Base-by-base conservation (phyloP, 53 echinoderm and acorn worm species). In the Hippasteria phrygiana region DNA sequence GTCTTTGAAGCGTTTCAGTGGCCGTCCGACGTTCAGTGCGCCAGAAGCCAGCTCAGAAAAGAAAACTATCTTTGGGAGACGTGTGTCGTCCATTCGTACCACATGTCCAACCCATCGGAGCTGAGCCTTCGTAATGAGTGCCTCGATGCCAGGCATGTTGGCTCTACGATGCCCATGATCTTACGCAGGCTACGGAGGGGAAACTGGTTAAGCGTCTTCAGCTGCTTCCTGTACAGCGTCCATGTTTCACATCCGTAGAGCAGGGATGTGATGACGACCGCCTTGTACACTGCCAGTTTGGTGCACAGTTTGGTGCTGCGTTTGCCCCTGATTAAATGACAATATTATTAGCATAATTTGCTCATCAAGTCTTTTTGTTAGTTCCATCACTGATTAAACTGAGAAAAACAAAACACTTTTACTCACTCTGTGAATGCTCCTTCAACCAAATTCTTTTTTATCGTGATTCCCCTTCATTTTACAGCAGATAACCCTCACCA, bases 1-100 rank as follows among this genome's bases (percentile, higher is more conserved):
- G 78, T 78, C 80, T 20, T 80, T 80, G 29, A 28, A 80, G 0
- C 80, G 43, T 32, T 62, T 80, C 6, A 80, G 17, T 13, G 40
- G 80, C 12, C 80, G 2, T 2, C 80, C 63, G 6, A 8, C 17
- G 1, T 80, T 40, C 12, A 62, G 14, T 38, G 80, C 27, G 12
- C 80, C 80, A 1, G 26, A 0, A 1, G 62, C 80, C 80, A 80
- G 80, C 27, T 80, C 64, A 29, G 62, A 62, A 10, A 39, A 62
- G 41, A 80, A 41, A 8, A 80, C 20, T 24, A 36, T 34, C 56
- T 78, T 78, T 0, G 55, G 78, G 40, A 78, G 78, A n/a, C 55
- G 78, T 1, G 18, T 78, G 55, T 78, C 28, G 9, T 47, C 35
- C 77, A 77, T 77, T 16, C 77, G 37, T 4, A 55, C 20, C 29